Evolutionary conservation across 2,888 invertebrate species (phyloP), one percentile per base, ranked within the genome.

Genomic region (Sarcophaga subvicina): DNA sequence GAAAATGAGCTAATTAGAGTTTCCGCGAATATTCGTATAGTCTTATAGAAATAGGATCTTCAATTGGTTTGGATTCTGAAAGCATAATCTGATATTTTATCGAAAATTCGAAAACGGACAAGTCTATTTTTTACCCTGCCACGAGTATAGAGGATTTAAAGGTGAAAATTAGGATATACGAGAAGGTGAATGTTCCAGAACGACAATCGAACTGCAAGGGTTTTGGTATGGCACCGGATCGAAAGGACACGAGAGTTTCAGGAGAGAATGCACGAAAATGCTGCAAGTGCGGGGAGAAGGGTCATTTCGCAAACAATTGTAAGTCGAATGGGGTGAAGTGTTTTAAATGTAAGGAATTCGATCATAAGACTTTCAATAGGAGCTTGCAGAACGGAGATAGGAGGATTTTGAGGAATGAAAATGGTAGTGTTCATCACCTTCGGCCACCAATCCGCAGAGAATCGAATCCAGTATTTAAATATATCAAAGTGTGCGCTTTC

Each of bases 231-330:
- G 25, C 25, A 25, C 25, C 2, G 25, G 25, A 25, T 25, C 25
- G 25, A 25, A 25, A 25, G 25, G 25, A 25, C 25, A 4, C 2
- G 25, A 25, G 4, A 25, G 25, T 25, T 25, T 25, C 4, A 25
- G 25, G 25, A 25, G 25, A 25, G 25, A 66, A 5, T 10, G 72
- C 37, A 3, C 12, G 3, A 14, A 54, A 67, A n/a, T 80, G 80
- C 22, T 72, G 64, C 12, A 80, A 72, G 14, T 80, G 80, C 59
- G 72, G 80, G 2, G 73, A 73, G 3, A 80, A 60, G 27, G 67
- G 80, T 5, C 69, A 81, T 49, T 49, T 75, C 10, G 60, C 80
- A 4, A 70, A 27, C 4, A 63, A 54, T 5, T 75, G 62, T 10
- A 81, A 75, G 2, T 54, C 45, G 6, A 0, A 62, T 0, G 73